Evolutionary conservation across 2,113 vertebrate genomes (phyloP).

Genomic region (Ahaetulla prasina): DNA sequence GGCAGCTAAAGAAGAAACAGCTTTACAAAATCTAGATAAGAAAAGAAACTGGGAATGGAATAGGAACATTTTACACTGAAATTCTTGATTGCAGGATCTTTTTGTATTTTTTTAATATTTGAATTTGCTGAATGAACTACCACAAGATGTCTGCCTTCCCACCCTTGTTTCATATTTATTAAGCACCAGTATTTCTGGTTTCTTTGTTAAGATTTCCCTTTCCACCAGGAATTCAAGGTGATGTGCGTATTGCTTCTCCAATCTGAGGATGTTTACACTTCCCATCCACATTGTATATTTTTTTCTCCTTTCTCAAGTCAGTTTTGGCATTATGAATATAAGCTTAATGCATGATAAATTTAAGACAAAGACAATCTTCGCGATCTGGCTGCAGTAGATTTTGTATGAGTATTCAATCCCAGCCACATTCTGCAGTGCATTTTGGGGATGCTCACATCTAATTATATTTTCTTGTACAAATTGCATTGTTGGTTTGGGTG

Average conservation of each 20-base stretch:
- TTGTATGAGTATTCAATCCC: neutral
- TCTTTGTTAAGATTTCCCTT: neutral
- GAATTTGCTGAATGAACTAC: neutral
- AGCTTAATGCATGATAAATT: neutral
- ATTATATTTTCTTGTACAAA: neutral
- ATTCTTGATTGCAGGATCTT: neutral
- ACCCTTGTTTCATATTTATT: neutral
- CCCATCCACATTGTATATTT: neutral
- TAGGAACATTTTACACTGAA: neutral
- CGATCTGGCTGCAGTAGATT: neutral
- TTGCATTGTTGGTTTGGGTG: neutral
- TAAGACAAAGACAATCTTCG: neutral
- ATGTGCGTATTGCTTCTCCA: neutral
- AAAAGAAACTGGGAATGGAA: neutral
- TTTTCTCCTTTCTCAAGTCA: neutral
- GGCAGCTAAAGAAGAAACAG: neutral
- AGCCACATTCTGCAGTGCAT: neutral
- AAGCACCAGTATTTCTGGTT: neutral
- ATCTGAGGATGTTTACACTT: neutral
- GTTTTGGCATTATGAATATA: neutral
- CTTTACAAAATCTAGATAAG: neutral
- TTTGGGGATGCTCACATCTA: neutral
- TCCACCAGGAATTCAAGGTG: neutral
- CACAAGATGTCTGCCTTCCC: neutral
- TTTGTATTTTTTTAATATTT: neutral